Evolutionary conservation across 2,888 invertebrate genomes (phyloP).

Genomic region (Monoplex corrugatus): DNA sequence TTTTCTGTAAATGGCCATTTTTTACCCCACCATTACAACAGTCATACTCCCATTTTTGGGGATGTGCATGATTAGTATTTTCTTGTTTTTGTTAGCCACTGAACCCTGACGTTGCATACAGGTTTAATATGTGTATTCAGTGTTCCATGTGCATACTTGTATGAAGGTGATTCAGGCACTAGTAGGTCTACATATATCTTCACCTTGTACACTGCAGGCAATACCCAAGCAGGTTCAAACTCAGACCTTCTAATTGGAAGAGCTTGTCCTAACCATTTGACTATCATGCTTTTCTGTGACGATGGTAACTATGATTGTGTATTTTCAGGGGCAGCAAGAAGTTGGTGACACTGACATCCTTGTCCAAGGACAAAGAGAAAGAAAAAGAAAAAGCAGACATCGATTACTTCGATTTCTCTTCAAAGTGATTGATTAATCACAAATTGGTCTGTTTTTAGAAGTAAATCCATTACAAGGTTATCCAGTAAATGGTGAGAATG

Average conservation of each 20-base stretch:
- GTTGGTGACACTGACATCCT: neutral
- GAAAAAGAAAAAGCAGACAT: constrained; percentile 46
- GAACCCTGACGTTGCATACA: too few species aligned
- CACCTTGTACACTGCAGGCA: neutral
- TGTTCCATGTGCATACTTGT: too few species aligned
- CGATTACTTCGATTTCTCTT: constrained; percentile 47
- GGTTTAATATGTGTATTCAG: too few species aligned
- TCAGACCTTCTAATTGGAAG: too few species aligned
- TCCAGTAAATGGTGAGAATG: neutral
- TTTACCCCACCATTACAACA: too few species aligned
- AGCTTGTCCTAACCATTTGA: neutral
- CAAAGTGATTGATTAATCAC: constrained; percentile 25
- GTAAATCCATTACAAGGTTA: neutral
- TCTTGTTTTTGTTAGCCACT: too few species aligned
- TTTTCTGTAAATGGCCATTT: too few species aligned
- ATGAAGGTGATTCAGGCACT: neutral
- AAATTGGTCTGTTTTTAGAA: neutral
- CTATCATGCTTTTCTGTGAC: neutral
- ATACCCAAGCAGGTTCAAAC: neutral
- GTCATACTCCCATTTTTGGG: too few species aligned
- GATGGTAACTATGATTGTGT: neutral
- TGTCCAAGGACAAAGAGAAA: constrained; percentile 40
- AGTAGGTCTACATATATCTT: too few species aligned
- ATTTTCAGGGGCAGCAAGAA: constrained; percentile 31
- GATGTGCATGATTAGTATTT: too few species aligned